Base-by-base conservation (phyloP, 2,888 invertebrate species). In the Euzetes globulus region DNA sequence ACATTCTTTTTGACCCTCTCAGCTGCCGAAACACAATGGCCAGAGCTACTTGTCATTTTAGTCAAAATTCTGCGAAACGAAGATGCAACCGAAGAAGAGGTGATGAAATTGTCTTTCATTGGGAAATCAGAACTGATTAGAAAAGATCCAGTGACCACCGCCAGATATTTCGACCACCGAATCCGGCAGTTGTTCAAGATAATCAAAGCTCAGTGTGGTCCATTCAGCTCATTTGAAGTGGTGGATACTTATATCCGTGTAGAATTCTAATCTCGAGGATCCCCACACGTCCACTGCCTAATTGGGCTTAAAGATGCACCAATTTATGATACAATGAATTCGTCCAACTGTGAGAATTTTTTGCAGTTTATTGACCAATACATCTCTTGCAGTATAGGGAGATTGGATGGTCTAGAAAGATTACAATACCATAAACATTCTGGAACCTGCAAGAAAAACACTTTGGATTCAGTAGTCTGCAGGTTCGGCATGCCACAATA, bases 121-220 rank as follows among this genome's bases (percentile, higher is more conserved):
- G 73, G 73, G 1, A 45, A 52, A n/a, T 45, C 37, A 13, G n/a
- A 68, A 72, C 65, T 75, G 9, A 77, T 80, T 4, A 75, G 75
- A 13, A 65, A 77, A 13, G 77, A 80, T 71, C 80, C 79, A 17
- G 78, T 79, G 2, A 80, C 77, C 11, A 78, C 78, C 60, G 77
- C 79, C 9, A 27, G 77, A 22, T 78, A 79, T 76, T 79, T 79
- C 75, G 78, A 80, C 58, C 71, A 78, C 45, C 71, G 78, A 65
- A 72, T 78, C 25, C 60, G 77, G 1, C 11, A 68, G 45, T 45
- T 41, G 76, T 79, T 71, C 25, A 75, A 76, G 17, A 25, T 71
- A 1, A 37, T 75, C 1, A 7, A n/a, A 15, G 47, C 45, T n/a
- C 5, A 41, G 9, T n/a, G 22, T 17, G 74, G 74, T 9, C 72